Evolutionary conservation across 1,140 invertebrate species (phyloP).

Genomic region (Choristoneura fumiferana): DNA sequence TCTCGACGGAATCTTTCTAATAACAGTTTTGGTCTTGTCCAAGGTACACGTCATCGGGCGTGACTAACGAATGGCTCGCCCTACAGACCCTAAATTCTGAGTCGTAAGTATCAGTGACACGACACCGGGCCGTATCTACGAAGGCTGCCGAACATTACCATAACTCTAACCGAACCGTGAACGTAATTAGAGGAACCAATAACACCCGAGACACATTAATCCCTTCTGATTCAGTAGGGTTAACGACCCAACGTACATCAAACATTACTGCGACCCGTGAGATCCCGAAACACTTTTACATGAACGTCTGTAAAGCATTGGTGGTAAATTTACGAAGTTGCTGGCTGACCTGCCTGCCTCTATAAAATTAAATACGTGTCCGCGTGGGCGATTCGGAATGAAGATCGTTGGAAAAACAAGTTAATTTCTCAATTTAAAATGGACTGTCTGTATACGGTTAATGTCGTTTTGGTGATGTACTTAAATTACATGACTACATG

Average conservation of each 20-base stretch:
- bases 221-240: constrained; percentile 62
- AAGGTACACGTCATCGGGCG: constrained; percentile 77
- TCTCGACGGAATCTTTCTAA: constrained; percentile 60
- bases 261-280: constrained; percentile 44
- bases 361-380: constrained; percentile 25
- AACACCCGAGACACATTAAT: constrained; percentile 68
- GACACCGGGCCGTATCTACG: constrained; percentile 51
- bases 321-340: constrained; percentile 33
- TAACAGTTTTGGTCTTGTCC: constrained; percentile 77
- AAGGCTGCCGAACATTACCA: constrained; percentile 69
- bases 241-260: constrained; percentile 50
- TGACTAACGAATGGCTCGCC: constrained; percentile 77
- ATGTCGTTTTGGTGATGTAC: constrained; percentile 4
- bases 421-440: constrained; percentile 27
- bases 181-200: constrained; percentile 73
- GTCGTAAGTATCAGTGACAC: constrained; percentile 75
- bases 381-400: constrained; percentile 34
- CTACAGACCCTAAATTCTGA: constrained; percentile 77
- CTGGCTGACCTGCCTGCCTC: constrained; percentile 25
- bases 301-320: constrained; percentile 40
- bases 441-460: not conserved
- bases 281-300: constrained; percentile 40
- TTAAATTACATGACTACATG: constrained; percentile 5
- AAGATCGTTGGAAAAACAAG: constrained; percentile 30
- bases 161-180: constrained; percentile 66